A percentile compares a stretch with the other conserved stretches of the same genome.
phyloP scores from a whole-genome alignment of 1,140 invertebrate species.

The Penaeus japonicus region DNA sequence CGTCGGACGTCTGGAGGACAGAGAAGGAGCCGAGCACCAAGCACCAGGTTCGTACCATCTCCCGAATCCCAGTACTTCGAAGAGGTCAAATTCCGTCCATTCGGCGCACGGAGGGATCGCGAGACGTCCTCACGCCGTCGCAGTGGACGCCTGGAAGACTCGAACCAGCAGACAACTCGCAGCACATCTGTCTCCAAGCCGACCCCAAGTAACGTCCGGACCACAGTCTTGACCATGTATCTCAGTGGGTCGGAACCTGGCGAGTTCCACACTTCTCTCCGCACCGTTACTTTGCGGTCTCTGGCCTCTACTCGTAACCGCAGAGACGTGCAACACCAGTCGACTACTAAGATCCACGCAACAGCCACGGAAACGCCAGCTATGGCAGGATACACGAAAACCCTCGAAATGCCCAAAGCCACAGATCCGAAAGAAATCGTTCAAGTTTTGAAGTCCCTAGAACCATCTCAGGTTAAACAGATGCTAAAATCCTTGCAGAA shows the following conservation, averaged over 20 bases:
- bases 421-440: constrained; percentile 47
- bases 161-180: background rate
- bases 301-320: constrained; percentile 26
- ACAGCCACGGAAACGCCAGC: background rate
- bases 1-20: background rate
- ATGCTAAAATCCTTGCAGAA: constrained; percentile 56
- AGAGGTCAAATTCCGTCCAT: constrained; percentile 30
- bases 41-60: constrained; percentile 27
- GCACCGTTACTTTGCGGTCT: constrained; percentile 51
- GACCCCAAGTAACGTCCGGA: background rate
- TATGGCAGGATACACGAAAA: background rate
- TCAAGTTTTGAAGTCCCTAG: constrained; percentile 45
- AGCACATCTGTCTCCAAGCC: background rate
- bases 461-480: constrained; percentile 40
- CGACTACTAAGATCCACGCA: background rate
- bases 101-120: constrained; percentile 37
- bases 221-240: constrained; percentile 56
- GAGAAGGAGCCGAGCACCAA: constrained; percentile 6
- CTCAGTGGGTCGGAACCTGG: constrained; percentile 54
- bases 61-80: constrained; percentile 38
- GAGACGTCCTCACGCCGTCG: constrained; percentile 24
- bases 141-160: background rate
- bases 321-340: constrained; percentile 17
- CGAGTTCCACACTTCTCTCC: constrained; percentile 42
- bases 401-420: background rate